Evolutionary conservation across 2,797 vertebrate genomes (phyloP).

Genomic region (Enteromius anoplus): DNA sequence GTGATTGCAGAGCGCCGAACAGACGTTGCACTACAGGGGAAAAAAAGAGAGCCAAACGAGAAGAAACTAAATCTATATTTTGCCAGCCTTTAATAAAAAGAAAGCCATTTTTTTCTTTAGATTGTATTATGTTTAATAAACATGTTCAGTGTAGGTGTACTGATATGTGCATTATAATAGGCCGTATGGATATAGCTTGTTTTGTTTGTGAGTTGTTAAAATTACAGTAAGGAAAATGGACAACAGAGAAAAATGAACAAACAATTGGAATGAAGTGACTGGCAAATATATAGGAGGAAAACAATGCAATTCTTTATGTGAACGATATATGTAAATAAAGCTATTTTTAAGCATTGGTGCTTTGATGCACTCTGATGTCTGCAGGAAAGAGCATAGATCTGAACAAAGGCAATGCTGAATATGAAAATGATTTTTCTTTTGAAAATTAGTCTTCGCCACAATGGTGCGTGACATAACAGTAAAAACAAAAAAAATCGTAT

Average conservation of each 20-base stretch:
- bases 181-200: too few relatives aligned
- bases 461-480: conserved; percentile 58
- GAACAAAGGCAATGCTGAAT: conserved; percentile 66
- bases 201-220: not conserved
- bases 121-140: not conserved
- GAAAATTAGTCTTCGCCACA: conserved; percentile 62
- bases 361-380: conserved; percentile 31
- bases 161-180: not conserved
- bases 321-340: not conserved
- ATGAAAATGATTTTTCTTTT: conserved; percentile 61
- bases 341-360: not conserved
- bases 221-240: not conserved
- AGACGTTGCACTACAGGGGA: conserved; percentile 66
- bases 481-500: conserved; percentile 59
- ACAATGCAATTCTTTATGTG: not conserved
- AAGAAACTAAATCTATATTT: not conserved
- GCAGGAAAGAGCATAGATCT: conserved; percentile 61
- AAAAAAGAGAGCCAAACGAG: conserved; percentile 35
- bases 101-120: not conserved
- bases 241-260: not conserved
- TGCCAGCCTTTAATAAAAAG: not conserved
- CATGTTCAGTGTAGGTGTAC: not conserved
- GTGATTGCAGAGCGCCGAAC: conserved; percentile 83
- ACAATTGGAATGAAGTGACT: not conserved
- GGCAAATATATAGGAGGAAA: not conserved